Evolutionary conservation across 2,888 invertebrate species (phyloP).

Genomic region (Fragum fragum): DNA sequence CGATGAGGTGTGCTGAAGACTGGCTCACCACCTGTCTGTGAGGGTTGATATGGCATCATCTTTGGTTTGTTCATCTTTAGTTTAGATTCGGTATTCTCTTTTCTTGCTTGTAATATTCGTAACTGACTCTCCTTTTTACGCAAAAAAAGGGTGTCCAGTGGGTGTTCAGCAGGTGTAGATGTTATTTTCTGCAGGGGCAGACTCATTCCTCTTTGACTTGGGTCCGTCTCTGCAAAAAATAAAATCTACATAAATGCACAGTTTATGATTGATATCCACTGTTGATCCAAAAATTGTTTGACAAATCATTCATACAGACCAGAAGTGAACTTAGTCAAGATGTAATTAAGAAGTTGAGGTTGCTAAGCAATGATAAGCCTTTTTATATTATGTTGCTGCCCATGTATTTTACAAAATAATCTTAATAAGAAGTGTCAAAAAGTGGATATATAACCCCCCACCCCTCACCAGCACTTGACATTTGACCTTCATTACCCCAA

Average conservation of each 20-base stretch:
- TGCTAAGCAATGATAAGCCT: too few relatives aligned
- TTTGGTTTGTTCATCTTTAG: slow-evolving; percentile 42
- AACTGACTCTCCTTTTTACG: slow-evolving; percentile 3
- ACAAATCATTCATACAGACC: too few relatives aligned
- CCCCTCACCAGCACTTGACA: too few relatives aligned
- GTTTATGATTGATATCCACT: too few relatives aligned
- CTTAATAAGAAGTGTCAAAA: too few relatives aligned
- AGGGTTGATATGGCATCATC: not conserved
- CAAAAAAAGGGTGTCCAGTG: not conserved
- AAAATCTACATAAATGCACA: slow-evolving; percentile 25
- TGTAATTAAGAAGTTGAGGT: too few relatives aligned
- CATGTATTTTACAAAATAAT: too few relatives aligned
- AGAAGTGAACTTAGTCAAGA: too few relatives aligned
- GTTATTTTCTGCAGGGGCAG: slow-evolving; percentile 48
- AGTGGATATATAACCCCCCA: too few relatives aligned
- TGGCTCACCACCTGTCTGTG: not conserved
- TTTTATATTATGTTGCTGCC: too few relatives aligned
- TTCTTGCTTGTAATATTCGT: not conserved
- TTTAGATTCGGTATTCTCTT: not conserved
- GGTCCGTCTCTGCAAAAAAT: slow-evolving; percentile 52
- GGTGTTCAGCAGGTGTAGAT: slow-evolving; percentile 5
- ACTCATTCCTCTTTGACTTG: slow-evolving; percentile 26
- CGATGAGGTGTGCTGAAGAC: not conserved
- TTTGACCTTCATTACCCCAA: too few relatives aligned
- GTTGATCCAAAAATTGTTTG: too few relatives aligned